Evolutionary conservation across 1,140 invertebrate species (phyloP).

Genomic region (Lasioglossum albipes): DNA sequence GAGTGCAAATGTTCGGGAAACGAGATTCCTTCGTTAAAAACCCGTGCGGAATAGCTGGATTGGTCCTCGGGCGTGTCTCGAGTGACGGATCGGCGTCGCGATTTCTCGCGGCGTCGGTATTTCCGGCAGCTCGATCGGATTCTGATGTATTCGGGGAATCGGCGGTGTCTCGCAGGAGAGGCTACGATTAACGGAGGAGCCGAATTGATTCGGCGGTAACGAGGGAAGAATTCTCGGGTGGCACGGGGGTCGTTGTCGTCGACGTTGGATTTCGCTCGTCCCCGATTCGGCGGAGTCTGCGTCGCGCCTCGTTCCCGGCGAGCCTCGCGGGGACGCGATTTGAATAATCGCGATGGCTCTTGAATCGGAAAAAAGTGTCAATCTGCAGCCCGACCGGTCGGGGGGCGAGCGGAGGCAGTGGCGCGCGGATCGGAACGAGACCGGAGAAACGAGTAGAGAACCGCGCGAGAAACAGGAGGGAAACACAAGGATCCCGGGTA

Average conservation of each 20-base stretch:
- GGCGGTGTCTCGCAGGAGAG: neutral
- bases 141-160: constrained; percentile 3
- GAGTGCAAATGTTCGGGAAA: no score
- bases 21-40: constrained; percentile 15
- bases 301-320: neutral
- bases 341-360: constrained; percentile 73
- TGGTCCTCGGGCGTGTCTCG: no score
- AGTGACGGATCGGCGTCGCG: no score
- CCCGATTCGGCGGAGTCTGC: neutral
- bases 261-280: neutral
- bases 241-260: no score
- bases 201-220: constrained; percentile 58
- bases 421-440: neutral
- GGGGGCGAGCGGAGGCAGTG: no score
- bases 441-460: neutral
- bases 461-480: constrained; percentile 4
- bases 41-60: neutral
- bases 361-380: constrained; percentile 73
- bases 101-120: no score
- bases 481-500: neutral
- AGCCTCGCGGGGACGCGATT: constrained; percentile 60
- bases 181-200: constrained; percentile 47
- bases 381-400: constrained; percentile 28
- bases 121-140: constrained; percentile 1
- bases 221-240: constrained; percentile 30